Percentiles rank a stretch among this genome's conserved stretches.
Conservation (phyloP, 2,888 invertebrate species). For the Xylocampa areola region DNA sequence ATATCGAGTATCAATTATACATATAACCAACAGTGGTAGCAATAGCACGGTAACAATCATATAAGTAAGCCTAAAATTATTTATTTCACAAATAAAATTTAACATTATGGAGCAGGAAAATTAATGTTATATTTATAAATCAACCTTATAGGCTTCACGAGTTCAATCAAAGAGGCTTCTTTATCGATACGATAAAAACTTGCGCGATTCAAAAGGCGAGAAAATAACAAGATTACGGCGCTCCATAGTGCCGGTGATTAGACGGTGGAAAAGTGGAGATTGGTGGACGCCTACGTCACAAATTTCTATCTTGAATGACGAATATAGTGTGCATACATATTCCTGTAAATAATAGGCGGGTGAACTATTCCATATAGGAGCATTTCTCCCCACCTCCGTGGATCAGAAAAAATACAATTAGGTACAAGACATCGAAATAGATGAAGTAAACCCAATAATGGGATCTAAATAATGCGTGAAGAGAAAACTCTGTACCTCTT, state of each 20-base stretch:
- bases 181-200: conserved; percentile 26
- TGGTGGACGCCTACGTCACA: conserved; percentile 4
- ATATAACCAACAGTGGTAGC: too few species aligned
- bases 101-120: neutral
- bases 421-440: too few species aligned
- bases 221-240: conserved; percentile 32
- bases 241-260: conserved; percentile 25
- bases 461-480: too few species aligned
- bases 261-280: conserved; percentile 9
- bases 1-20: too few species aligned
- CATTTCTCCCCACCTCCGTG: too few species aligned
- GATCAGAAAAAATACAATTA: too few species aligned
- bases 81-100: neutral
- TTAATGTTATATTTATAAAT: conserved; percentile 12
- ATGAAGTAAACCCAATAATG: too few species aligned
- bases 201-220: conserved; percentile 23
- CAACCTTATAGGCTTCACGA: conserved; percentile 1
- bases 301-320: too few species aligned
- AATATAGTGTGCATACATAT: neutral
- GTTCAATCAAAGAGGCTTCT: conserved; percentile 11
- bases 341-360: neutral
- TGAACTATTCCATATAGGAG: too few species aligned
- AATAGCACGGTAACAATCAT: too few species aligned
- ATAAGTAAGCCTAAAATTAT: too few species aligned
- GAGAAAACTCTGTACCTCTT: too few species aligned